Evolutionary conservation across 2,888 invertebrate genomes (phyloP).

Genomic region (Tryphoninae sp.): DNA sequence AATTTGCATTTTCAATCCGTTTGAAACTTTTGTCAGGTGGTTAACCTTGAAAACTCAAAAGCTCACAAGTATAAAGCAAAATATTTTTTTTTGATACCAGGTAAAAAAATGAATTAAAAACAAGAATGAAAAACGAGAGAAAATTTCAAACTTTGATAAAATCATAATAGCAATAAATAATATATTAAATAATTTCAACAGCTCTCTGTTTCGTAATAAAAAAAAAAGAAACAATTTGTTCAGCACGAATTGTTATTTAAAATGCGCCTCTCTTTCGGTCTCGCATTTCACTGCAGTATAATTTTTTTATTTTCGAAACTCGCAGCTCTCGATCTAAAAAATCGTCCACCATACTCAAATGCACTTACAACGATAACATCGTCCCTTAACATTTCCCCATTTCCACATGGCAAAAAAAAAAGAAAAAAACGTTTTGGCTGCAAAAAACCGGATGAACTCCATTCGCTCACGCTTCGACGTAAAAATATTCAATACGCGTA

Average conservation of each 20-base stretch:
- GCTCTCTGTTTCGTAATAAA: neutral
- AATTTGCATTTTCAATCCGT: too few relatives aligned
- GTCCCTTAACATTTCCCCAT: neutral
- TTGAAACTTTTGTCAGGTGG: too few relatives aligned
- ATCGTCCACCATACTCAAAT: neutral
- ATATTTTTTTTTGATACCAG: too few relatives aligned
- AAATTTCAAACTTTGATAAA: too few relatives aligned
- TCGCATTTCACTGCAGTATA: neutral
- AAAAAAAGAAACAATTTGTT: neutral
- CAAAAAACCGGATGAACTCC: constrained; percentile 13
- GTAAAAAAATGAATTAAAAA: too few relatives aligned
- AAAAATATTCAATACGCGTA: constrained; percentile 32
- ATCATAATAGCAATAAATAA: too few relatives aligned
- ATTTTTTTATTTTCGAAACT: neutral
- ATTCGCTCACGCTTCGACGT: neutral
- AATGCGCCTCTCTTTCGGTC: neutral
- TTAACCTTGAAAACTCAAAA: too few relatives aligned
- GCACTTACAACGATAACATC: neutral
- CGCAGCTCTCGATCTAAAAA: neutral
- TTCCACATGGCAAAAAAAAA: neutral
- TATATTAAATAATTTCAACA: too few relatives aligned
- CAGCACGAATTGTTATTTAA: neutral
- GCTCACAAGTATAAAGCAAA: too few relatives aligned
- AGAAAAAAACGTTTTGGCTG: constrained; percentile 7
- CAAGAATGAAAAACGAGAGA: too few relatives aligned